Evolutionary conservation across 2,113 vertebrate species (phyloP).

Genomic region (Propithecus coquereli): DNA sequence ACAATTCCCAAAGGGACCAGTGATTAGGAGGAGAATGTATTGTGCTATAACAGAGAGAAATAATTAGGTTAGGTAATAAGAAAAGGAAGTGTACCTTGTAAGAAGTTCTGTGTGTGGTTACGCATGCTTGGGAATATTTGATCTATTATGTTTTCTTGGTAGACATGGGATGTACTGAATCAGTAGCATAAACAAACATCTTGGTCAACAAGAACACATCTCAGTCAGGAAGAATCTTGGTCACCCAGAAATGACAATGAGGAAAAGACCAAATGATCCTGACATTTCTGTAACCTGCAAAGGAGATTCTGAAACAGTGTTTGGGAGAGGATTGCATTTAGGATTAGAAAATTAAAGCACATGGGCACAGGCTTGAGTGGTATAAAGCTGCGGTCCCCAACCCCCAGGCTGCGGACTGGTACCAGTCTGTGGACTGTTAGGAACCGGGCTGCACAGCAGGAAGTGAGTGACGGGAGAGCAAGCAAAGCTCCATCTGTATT

Average conservation of each 20-base stretch:
- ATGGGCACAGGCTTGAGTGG: not conserved
- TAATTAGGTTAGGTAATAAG: constrained; percentile 62
- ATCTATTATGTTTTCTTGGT: constrained; percentile 31
- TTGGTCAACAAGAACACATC: constrained; percentile 41
- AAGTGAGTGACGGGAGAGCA: too few species aligned
- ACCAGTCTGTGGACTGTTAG: too few species aligned
- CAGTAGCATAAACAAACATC: constrained; percentile 47
- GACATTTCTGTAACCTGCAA: not conserved
- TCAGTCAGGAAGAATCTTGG: constrained; percentile 15
- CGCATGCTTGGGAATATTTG: constrained; percentile 1
- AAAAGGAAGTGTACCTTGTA: constrained; percentile 48
- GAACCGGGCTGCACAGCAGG: too few species aligned
- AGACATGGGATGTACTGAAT: constrained; percentile 11
- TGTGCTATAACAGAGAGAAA: constrained; percentile 29
- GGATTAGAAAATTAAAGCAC: not conserved
- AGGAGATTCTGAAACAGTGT: not conserved
- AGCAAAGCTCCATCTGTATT: too few species aligned
- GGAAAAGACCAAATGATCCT: not conserved
- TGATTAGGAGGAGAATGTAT: constrained; percentile 56
- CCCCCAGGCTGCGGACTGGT: too few species aligned
- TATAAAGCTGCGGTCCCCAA: too few species aligned
- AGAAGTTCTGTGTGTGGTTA: not conserved
- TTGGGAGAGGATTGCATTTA: not conserved
- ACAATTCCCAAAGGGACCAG: constrained; percentile 28
- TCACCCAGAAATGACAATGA: constrained; percentile 38